A percentile compares a stretch with the other conserved stretches of the same genome.
These are phyloP conservation scores for Phragmatobia fuliginosa DNA, from an alignment of 2,888 invertebrate species.

Conservation along the genomic window DNA sequence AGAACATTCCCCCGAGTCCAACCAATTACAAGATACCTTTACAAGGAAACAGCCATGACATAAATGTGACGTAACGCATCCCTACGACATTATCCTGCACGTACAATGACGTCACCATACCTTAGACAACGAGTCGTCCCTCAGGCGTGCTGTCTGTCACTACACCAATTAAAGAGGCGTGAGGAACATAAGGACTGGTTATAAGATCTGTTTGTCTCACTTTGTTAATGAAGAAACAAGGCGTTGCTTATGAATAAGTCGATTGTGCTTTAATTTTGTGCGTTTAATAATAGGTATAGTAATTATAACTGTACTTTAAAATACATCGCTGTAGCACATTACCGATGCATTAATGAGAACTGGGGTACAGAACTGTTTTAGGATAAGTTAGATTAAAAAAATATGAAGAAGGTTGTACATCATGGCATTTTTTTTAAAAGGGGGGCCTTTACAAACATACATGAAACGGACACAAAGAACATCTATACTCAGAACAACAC, in stretches of 20 bases:
- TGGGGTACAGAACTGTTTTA: too few species aligned
- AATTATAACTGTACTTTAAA: too few species aligned
- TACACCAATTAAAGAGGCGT: slow-evolving; percentile 12
- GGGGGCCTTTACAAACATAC: too few species aligned
- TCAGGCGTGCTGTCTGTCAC: slow-evolving; percentile 8
- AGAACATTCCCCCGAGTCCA: background rate
- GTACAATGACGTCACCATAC: slow-evolving; percentile 17
- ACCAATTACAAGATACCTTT: background rate
- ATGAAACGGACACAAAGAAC: too few species aligned
- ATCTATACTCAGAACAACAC: too few species aligned
- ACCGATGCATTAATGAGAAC: too few species aligned
- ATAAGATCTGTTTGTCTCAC: background rate
- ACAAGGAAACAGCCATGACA: slow-evolving; percentile 1
- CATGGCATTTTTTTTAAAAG: too few species aligned
- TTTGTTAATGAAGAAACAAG: background rate
- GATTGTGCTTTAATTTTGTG: background rate
- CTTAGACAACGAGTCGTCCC: background rate
- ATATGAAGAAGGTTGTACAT: too few species aligned
- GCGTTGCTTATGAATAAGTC: background rate
- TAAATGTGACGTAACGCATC: slow-evolving; percentile 14
- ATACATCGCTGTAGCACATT: too few species aligned
- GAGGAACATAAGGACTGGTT: background rate
- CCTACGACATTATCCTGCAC: slow-evolving; percentile 13
- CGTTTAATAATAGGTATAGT: too few species aligned
- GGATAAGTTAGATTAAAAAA: too few species aligned